phyloP scores from a whole-genome alignment of 2,797 vertebrate genomes.

The Pseudopleuronectes americanus region DNA sequence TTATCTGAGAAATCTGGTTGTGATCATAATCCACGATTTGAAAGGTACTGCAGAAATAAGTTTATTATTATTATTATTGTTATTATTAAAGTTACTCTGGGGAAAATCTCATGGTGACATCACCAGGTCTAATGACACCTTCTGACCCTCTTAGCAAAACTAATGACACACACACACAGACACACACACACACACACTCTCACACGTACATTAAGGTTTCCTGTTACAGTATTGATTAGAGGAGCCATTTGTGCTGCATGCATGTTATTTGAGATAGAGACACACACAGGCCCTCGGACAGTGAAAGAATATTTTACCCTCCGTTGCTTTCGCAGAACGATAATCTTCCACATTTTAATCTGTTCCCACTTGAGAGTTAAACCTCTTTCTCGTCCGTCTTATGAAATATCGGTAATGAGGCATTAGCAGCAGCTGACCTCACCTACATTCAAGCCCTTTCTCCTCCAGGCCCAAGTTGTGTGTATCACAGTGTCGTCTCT shows the following conservation, averaged over 20 bases:
- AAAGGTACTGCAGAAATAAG: too few relatives aligned
- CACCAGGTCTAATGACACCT: conserved; percentile 61
- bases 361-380: not conserved
- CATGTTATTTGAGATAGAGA: conserved; percentile 72
- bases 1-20: too few relatives aligned
- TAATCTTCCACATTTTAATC: not conserved
- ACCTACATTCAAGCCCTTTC: conserved; percentile 29
- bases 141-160: conserved; percentile 62
- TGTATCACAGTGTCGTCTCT: conserved; percentile 46
- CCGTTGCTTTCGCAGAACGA: conserved; percentile 12
- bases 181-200: not conserved
- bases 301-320: conserved; percentile 42
- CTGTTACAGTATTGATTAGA: conserved; percentile 77
- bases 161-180: conserved; percentile 48
- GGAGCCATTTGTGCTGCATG: conserved; percentile 67
- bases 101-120: conserved; percentile 65
- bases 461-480: conserved; percentile 19
- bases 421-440: conserved; percentile 46
- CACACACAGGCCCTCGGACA: conserved; percentile 38
- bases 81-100: conserved; percentile 20
- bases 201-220: conserved; percentile 71
- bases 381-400: conserved; percentile 35
- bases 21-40: too few relatives aligned
- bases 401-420: conserved; percentile 21
- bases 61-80: too few relatives aligned